Percentiles rank a stretch among this genome's conserved stretches.
These are phyloP conservation scores for Perizoma flavofasciatum DNA, from an alignment of 2,888 invertebrate species.

Conservation along the genomic window DNA sequence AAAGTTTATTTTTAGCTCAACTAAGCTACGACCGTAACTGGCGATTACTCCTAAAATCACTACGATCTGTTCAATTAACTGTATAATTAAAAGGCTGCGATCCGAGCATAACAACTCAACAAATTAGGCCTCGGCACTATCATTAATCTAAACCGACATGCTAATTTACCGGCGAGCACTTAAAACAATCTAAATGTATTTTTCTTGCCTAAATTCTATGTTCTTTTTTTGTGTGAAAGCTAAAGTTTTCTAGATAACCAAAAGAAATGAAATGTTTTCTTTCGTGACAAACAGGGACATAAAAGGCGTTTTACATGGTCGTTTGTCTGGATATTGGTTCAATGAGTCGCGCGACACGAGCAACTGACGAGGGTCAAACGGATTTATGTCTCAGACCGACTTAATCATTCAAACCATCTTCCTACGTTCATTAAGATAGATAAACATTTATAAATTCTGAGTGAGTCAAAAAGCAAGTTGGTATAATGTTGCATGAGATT, in stretches of 20 bases:
- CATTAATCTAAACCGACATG: constrained; percentile 55
- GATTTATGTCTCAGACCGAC: constrained; percentile 40
- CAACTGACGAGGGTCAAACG: constrained; percentile 46
- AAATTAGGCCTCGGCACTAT: constrained; percentile 56
- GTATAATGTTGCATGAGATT: background rate
- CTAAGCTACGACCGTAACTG: constrained; percentile 65
- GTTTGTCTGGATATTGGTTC: constrained; percentile 45
- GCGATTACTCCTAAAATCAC: constrained; percentile 66
- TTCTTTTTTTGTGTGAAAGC: constrained; percentile 10
- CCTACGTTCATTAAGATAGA: constrained; percentile 9
- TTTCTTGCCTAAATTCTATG: constrained; percentile 9
- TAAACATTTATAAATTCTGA: background rate
- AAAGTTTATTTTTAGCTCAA: constrained; percentile 75
- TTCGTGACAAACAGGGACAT: constrained; percentile 35
- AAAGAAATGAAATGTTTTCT: constrained; percentile 31
- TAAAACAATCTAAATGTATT: constrained; percentile 37
- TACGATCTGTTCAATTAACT: constrained; percentile 63
- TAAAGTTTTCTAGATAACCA: constrained; percentile 26
- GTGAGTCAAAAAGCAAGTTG: background rate
- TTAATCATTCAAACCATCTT: constrained; percentile 39
- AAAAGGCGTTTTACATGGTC: constrained; percentile 40
- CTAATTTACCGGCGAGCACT: constrained; percentile 43
- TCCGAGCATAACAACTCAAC: constrained; percentile 47
- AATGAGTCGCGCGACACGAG: constrained; percentile 40
- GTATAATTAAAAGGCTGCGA: constrained; percentile 47